Base-by-base conservation (phyloP, 2,888 invertebrate genomes). In the Mellilla xanthometata region DNA sequence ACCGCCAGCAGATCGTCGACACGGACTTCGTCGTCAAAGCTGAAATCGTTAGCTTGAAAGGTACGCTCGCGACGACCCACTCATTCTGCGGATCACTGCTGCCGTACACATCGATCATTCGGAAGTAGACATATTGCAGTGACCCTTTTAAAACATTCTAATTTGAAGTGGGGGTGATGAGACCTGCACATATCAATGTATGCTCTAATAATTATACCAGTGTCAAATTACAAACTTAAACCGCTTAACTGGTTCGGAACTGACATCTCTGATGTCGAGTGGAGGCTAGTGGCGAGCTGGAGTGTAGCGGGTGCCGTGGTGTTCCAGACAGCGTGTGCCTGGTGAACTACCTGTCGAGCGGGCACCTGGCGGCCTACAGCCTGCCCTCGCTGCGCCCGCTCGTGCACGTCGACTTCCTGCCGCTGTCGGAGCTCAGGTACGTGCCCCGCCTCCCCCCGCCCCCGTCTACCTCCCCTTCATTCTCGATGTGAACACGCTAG, bases 371-470 rank as follows among this genome's bases (percentile, higher is more conserved):
- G 74, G 96, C 97, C 54, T 97, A 97, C 91, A 98, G 97, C 90
- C 92, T 99, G 83, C 99, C 99, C 52, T 98, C 98, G 79, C 93
- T 99, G 68, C 94, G 97, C 84, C 95, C 95, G 65, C 93, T 99
- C 57, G 92, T 98, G 72, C 96, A 98, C 85, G 94, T 96, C 54
- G 97, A 98, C 88, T 98, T 99, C 91, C 93, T 99, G 72, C 98
- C 98, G 53, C 93, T 97, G 60, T 94, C 96, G 58, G 97, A 98
- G 88, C 93, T 98, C 89, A 97, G 97, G 97, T 97, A 91, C 91
- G 87, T 69, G 36, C 27, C 34, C 19, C 32, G 36, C 31, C 6
- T 5, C 30, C 12, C 26, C 33, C 24, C 13, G 32, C 39, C 35
- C 48, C 43, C 28, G 32, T 42, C 24, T 23, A 46, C 9, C 42